Percentiles rank a stretch among this genome's conserved stretches.
phyloP scores from a whole-genome alignment of 30 jellyfish, hydroid and myxozoan species.

The Aurelia sp. region DNA sequence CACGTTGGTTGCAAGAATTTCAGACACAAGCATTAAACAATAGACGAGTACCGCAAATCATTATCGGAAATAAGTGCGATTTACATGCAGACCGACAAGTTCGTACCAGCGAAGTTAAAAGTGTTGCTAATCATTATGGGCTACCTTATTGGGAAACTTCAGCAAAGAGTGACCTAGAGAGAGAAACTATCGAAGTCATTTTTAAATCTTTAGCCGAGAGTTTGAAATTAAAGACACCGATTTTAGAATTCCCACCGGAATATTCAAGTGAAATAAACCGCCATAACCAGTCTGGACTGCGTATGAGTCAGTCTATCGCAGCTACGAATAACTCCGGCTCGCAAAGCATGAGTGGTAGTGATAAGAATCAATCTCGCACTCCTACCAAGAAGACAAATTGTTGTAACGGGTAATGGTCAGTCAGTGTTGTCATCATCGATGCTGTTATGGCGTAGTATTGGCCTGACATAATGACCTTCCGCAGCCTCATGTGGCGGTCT shows the following conservation, averaged over 20 bases:
- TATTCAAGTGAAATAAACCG: constrained; percentile 61
- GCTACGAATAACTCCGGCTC: constrained; percentile 64
- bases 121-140: constrained; percentile 76
- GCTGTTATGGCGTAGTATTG: too few relatives aligned
- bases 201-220: constrained; percentile 88
- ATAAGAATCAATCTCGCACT: constrained; percentile 3
- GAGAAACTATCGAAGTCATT: constrained; percentile 81
- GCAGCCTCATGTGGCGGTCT: too few relatives aligned
- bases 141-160: constrained; percentile 95
- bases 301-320: constrained; percentile 71
- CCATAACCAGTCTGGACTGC: constrained; percentile 56
- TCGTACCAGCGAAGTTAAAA: constrained; percentile 77
- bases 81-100: constrained; percentile 96
- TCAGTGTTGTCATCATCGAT: too few relatives aligned
- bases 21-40: constrained; percentile 34
- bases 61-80: constrained; percentile 94
- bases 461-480: too few relatives aligned
- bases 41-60: constrained; percentile 72
- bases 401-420: constrained; percentile 2
- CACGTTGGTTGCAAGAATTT: constrained; percentile 86
- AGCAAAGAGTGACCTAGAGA: constrained; percentile 91
- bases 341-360: constrained; percentile 68
- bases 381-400: constrained; percentile 18
- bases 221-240: constrained; percentile 69
- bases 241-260: constrained; percentile 84